phyloP scores from a whole-genome alignment of 2,888 invertebrate species.

The Zaprionus obscuricornis region DNA sequence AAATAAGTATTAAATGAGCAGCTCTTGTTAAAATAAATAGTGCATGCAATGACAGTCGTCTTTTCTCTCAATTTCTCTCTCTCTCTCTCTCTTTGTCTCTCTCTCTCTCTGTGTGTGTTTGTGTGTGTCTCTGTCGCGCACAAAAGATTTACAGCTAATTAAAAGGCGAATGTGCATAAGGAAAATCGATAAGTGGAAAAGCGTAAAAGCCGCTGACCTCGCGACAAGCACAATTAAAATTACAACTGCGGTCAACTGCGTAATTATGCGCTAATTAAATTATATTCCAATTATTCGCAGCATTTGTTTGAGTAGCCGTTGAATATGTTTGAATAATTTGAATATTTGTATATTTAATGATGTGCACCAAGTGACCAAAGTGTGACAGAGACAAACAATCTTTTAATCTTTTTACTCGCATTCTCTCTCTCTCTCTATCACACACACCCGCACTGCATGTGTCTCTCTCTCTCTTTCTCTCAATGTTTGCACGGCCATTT shows the following conservation, averaged over 20 bases:
- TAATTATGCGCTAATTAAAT: slow-evolving; percentile 81
- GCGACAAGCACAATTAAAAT: slow-evolving; percentile 68
- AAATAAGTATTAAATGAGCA: slow-evolving; percentile 78
- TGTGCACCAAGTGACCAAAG: slow-evolving; percentile 38
- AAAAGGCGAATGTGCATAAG: slow-evolving; percentile 55
- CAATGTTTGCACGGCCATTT: slow-evolving; percentile 72
- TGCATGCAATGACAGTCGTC: slow-evolving; percentile 66
- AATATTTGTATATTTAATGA: slow-evolving; percentile 68
- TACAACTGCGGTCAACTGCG: slow-evolving; percentile 73
- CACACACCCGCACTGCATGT: background rate
- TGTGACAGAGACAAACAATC: slow-evolving; percentile 43
- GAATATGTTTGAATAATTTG: too few species aligned
- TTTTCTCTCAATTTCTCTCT: background rate
- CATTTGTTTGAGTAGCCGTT: slow-evolving; percentile 37
- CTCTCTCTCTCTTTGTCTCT: background rate
- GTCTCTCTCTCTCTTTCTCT: slow-evolving; percentile 10
- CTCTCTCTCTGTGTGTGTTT: too few species aligned
- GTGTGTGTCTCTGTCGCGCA: too few species aligned
- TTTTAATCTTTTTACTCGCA: background rate
- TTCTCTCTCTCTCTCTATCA: slow-evolving; percentile 14
- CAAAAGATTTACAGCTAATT: slow-evolving; percentile 69
- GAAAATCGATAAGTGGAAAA: slow-evolving; percentile 38
- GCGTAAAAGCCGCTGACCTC: slow-evolving; percentile 62
- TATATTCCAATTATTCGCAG: slow-evolving; percentile 67
- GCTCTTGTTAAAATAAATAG: slow-evolving; percentile 78